phyloP scores from a whole-genome alignment of 2,888 invertebrate genomes.

The Watsonalla cultraria region DNA sequence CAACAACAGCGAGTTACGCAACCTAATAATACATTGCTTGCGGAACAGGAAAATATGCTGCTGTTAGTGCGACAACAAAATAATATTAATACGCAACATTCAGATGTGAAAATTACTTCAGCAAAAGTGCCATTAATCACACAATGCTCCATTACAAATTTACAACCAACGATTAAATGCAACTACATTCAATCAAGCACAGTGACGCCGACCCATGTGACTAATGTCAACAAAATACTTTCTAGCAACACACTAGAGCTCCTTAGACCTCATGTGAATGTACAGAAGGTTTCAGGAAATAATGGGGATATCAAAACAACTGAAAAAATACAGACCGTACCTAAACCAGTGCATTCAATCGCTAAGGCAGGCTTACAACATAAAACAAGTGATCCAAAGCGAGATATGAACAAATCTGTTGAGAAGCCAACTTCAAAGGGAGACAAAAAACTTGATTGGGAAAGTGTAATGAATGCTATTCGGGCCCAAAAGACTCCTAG shows the following conservation, averaged over 20 bases:
- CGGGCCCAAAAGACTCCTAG: conserved; percentile 59
- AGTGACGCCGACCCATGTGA: background rate
- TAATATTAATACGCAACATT: conserved; percentile 27
- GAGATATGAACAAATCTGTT: conserved; percentile 10
- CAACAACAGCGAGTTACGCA: background rate
- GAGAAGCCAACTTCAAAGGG: conserved; percentile 8
- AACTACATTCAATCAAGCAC: background rate
- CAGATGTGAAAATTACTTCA: background rate
- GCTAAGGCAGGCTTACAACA: conserved; percentile 6
- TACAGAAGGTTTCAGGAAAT: background rate
- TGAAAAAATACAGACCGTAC: background rate
- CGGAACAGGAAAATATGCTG: conserved; percentile 50
- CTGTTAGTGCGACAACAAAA: conserved; percentile 47
- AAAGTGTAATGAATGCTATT: conserved; percentile 56
- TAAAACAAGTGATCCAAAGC: conserved; percentile 7
- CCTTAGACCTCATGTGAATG: background rate
- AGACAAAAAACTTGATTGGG: conserved; percentile 41
- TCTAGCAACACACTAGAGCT: background rate
- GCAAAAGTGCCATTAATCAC: background rate
- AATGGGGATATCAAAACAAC: background rate
- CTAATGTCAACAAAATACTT: background rate
- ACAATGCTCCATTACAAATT: background rate
- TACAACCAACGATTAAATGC: background rate
- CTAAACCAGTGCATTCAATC: background rate
- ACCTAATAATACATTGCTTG: conserved; percentile 15